Evolutionary conservation across 2,113 vertebrate species (phyloP).

Genomic region (Syngnathoides biaculeatus): DNA sequence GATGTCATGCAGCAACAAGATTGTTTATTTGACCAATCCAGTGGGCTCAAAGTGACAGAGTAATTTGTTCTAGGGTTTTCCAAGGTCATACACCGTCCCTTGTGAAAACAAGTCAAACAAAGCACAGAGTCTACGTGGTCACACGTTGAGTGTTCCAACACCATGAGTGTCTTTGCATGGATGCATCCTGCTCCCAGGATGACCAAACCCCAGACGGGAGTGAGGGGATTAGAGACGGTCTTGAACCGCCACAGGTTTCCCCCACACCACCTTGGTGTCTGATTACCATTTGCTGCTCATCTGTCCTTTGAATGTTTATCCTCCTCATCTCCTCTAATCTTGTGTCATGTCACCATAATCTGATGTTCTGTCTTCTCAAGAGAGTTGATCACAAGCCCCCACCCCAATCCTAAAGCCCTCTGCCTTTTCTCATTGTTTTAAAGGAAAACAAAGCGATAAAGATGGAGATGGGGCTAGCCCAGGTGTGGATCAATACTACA

Average conservation of each 20-base stretch:
- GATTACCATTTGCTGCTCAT: constrained; percentile 6
- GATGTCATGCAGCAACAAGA: neutral
- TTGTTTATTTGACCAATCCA: neutral
- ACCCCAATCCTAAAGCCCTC: too few relatives aligned
- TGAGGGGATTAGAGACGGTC: constrained; percentile 22
- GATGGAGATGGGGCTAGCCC: constrained; percentile 35
- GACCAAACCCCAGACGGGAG: constrained; percentile 1
- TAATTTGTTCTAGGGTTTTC: neutral
- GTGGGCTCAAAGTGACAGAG: neutral
- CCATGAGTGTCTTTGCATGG: neutral
- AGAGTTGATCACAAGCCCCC: constrained; percentile 9
- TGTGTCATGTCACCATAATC: constrained; percentile 12
- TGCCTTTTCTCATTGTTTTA: neutral
- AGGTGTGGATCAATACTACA: constrained; percentile 45
- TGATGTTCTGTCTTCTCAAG: constrained; percentile 7
- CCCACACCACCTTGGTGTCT: neutral
- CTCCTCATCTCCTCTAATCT: constrained; percentile 24
- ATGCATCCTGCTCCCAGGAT: neutral
- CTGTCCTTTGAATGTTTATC: constrained; percentile 19
- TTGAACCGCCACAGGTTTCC: constrained; percentile 4
- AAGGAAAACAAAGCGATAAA: constrained; percentile 8
- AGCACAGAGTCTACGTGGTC: neutral
- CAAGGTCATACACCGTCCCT: neutral
- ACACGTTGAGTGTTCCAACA: neutral
- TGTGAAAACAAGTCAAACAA: neutral